Evolutionary conservation across 2,113 vertebrate species (phyloP), one percentile per base, ranked within the genome.

Genomic region (Eclectus roratus): DNA sequence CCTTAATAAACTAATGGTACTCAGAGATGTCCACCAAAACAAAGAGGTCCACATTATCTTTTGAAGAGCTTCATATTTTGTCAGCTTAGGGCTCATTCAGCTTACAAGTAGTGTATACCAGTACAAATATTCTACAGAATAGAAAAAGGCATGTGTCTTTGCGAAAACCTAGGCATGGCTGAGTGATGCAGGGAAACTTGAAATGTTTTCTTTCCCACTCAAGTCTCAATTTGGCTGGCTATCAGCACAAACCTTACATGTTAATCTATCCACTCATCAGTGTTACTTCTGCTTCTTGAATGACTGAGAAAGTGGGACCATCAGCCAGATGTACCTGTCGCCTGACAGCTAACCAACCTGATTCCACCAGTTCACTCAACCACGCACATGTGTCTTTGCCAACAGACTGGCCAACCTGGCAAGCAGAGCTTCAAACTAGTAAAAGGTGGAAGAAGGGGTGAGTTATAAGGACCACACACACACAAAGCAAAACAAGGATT

Each of bases 121-220:
- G 35, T 33, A 52, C 7, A 77, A 82, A 43, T 52, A 83, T 24
- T 53, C n/a, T 29, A 56, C 8, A 53, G 76, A 83, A 73, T 3
- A 69, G 49, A 46, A 71, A 76, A 85, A 70, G 14, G 8, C 28
- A 58, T 1, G 3, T 83, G 69, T 58, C 29, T 44, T 44, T 77
- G 41, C 44, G 83, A 83, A 85, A 88, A 47, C 4, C 27, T 31
- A 85, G 53, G 41, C 10, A 19, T 7, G 12, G 44, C 16, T 2
- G 3, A 85, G 27, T 0, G 0, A 83, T 11, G 20, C 56, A 73
- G 16, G 47, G 41, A 80, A 68, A 68, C 56, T 7, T 17, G 28
- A 21, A 65, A 83, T 72, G 20, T 9, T 39, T 89, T 70, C 37
- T 77, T 90, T 55, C 56, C 44, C 44, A 37, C 24, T 56, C 16